Evolutionary conservation across 2,888 invertebrate species (phyloP), one percentile per base, ranked within the genome.

Genomic region (Melolontha melolontha): DNA sequence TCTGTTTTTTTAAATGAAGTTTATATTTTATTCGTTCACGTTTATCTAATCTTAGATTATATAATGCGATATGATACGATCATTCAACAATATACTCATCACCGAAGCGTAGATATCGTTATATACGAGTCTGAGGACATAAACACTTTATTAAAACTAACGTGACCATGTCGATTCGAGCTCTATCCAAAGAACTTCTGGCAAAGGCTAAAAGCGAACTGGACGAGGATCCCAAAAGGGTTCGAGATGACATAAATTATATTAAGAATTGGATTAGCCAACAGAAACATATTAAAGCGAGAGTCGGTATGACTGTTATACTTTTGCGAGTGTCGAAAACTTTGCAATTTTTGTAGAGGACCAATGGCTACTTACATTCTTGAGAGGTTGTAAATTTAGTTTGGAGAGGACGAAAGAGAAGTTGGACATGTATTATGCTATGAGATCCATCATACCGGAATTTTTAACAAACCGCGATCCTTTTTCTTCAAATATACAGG

Each of bases 321-420:
- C 10, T 12, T 12, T 14, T 11, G 14, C 7, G 10, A 7, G 2
- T 50, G n/a, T n/a, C 5, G 27, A 8, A 11, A n/a, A 47, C 11
- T n/a, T 17, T 5, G 1, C 14, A 47, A 47, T 41, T 27, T 14
- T 70, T 77, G 68, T 77, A 86, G 89, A 89, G 79, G 89, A 90
- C 73, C 89, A 90, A 79, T 89, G 88, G 84, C 75, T 91, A 51
- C 75, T 88, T 6, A 81, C 86, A 0, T 91, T 90, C 78, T 81
- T 91, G 14, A 84, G 91, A 6, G 89, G 90, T 39, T 88, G 88
- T 76, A 90, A 90, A 78, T 89, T 85, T 77, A 90, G 89, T 72
- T 78, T 90, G 75, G 89, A 90, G 76, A 82, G 86, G 47, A 84
- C 88, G 1, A 90, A 90, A 75, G 85, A 87, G 72, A 90, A 89